Conservation (phyloP, 2,113 vertebrate genomes). For the Zosterops japonicus region DNA sequence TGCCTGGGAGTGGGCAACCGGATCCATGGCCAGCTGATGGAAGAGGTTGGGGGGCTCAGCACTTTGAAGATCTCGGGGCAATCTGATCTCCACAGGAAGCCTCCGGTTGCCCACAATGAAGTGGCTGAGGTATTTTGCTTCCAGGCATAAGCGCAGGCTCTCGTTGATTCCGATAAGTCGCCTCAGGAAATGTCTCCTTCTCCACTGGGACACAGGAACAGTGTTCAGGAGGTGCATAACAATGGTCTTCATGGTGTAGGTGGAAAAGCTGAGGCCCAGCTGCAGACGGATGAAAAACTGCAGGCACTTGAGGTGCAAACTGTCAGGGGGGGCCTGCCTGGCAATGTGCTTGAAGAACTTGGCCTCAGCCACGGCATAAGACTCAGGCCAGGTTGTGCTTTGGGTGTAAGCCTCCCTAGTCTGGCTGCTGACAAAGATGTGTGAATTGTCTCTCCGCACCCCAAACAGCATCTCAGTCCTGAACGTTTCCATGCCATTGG, state of each 20-base stretch:
- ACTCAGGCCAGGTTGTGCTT: neutral
- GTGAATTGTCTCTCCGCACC: neutral
- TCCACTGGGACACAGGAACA: neutral
- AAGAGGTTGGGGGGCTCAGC: neutral
- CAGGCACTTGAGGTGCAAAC: neutral
- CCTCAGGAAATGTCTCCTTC: neutral
- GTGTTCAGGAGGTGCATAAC: neutral
- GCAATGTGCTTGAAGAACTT: neutral
- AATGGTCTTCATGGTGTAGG: neutral
- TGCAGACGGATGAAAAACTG: rapidly evolving
- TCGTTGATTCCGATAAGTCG: neutral
- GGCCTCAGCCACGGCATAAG: neutral
- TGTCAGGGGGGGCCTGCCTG: neutral
- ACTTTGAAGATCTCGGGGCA: neutral
- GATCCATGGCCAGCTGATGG: neutral
- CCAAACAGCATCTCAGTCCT: neutral
- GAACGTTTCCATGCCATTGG: neutral
- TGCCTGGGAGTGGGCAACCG: no score
- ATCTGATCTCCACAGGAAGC: neutral
- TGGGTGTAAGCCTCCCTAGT: rapidly evolving
- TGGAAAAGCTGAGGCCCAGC: neutral
- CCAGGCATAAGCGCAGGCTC: neutral
- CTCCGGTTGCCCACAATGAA: neutral
- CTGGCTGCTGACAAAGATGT: neutral
- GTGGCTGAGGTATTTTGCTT: neutral